Evolutionary conservation across 2,113 vertebrate genomes (phyloP).

Genomic region (Phasianus colchicus): DNA sequence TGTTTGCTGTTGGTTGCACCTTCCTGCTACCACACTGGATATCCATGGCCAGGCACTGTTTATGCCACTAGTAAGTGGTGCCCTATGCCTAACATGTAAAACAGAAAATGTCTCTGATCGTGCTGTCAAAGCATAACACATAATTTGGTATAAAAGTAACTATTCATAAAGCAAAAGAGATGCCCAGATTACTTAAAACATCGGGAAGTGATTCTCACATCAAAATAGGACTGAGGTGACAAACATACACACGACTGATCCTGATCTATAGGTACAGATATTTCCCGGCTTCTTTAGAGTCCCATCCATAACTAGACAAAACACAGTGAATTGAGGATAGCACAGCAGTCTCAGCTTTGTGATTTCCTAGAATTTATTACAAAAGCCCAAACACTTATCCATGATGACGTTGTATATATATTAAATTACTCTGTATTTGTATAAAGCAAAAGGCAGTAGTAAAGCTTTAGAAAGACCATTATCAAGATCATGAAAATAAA

Average conservation of each 20-base stretch:
- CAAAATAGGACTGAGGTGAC: background rate
- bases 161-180: background rate
- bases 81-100: background rate
- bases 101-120: background rate
- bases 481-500: background rate
- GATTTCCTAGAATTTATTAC: conserved; percentile 23
- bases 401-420: background rate
- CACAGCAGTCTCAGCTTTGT: background rate
- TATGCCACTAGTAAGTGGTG: background rate
- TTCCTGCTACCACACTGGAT: background rate
- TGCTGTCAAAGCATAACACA: background rate
- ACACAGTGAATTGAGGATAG: background rate
- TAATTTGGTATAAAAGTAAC: background rate
- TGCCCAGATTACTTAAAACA: background rate
- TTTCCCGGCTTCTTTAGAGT: background rate
- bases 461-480: background rate
- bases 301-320: background rate
- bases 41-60: fast-evolving
- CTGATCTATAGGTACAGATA: conserved; percentile 14
- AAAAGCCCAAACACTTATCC: background rate
- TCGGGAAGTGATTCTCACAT: background rate
- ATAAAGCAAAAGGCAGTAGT: background rate
- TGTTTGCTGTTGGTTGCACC: background rate
- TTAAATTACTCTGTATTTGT: background rate
- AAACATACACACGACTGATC: background rate